phyloP scores from a whole-genome alignment of 1,140 invertebrate genomes.

The Zaprionus vittiger region DNA sequence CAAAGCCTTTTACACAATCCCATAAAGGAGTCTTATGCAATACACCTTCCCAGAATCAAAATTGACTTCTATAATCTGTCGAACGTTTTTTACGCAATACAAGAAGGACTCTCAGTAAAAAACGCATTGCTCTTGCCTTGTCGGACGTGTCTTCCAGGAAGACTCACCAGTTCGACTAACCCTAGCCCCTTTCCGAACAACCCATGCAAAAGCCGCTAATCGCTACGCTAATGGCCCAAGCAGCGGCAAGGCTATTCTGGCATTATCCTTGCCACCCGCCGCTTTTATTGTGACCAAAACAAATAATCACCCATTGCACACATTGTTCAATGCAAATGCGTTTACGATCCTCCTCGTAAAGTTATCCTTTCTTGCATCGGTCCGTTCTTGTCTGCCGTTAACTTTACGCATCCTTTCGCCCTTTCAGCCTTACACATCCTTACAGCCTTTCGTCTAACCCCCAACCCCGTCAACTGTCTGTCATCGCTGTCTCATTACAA shows the following conservation, averaged over 20 bases:
- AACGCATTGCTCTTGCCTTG: not conserved
- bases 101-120: conserved; percentile 13
- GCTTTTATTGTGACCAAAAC: conserved; percentile 79
- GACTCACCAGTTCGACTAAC: conserved; percentile 15
- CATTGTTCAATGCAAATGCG: conserved; percentile 72
- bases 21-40: conserved; percentile 34
- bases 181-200: conserved; percentile 38
- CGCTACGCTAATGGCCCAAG: conserved; percentile 66
- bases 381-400: conserved; percentile 47
- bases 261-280: conserved; percentile 74
- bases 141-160: conserved; percentile 45
- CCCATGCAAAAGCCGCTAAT: conserved; percentile 61
- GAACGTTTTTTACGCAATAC: conserved; percentile 50
- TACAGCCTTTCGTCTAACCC: not conserved
- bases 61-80: conserved; percentile 33
- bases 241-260: conserved; percentile 45
- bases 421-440: conserved; percentile 35
- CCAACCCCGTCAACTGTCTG: not conserved
- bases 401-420: conserved; percentile 76
- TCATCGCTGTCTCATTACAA: conserved; percentile 33
- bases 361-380: conserved; percentile 79
- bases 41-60: conserved; percentile 45
- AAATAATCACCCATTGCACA: conserved; percentile 80
- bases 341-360: conserved; percentile 71
- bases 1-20: conserved; percentile 31